Evolutionary conservation across 2,113 vertebrate species (phyloP), one percentile per base, ranked within the genome.

Genomic region (Paraplagusia blochii): DNA sequence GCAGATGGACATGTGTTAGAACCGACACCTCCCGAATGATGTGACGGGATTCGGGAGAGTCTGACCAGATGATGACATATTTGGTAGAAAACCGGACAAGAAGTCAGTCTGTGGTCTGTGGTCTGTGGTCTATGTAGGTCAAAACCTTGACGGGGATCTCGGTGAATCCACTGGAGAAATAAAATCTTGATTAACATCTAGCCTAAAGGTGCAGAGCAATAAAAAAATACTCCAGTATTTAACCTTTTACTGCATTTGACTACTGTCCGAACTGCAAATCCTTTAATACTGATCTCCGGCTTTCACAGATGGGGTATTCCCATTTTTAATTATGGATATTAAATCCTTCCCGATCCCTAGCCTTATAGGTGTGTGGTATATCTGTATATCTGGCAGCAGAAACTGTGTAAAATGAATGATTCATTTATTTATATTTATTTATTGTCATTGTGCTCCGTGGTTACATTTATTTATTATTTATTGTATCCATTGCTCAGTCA

Each of bases 51-150:
- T 86, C 80, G 79, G 63, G 73, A 77, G 77, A 51, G 59, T 66
- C 63, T 82, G 80, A 83, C 80, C 80, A 44, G 73, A 45, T 61
- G 79, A 76, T 81, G 83, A 84, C 82, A 86, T 69, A 68, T 78
- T 81, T 78, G 69, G 63, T 72, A 66, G n/a, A 29, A 57, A 77
- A 77, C 72, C 69, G 69, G 62, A 77, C 63, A 74, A 76, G 66
- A 79, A 83, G 67, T 76, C 73, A 58, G 65, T 78, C 61, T 76
- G 53, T 64, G 52, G 76, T 56, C 53, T 16, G 9, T 64, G 51
- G 60, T 62, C 29, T 73, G 44, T 61, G 35, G 15, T 71, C 57
- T 17, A 47, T 53, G 42, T 36, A 69, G 78, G 78, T 72, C 78
- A 56, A 29, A 39, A 57, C 52, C 58, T 58, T 19, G 44, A 50